Base-by-base conservation (phyloP, 2,797 vertebrate species). In the Euthynnus affinis region DNA sequence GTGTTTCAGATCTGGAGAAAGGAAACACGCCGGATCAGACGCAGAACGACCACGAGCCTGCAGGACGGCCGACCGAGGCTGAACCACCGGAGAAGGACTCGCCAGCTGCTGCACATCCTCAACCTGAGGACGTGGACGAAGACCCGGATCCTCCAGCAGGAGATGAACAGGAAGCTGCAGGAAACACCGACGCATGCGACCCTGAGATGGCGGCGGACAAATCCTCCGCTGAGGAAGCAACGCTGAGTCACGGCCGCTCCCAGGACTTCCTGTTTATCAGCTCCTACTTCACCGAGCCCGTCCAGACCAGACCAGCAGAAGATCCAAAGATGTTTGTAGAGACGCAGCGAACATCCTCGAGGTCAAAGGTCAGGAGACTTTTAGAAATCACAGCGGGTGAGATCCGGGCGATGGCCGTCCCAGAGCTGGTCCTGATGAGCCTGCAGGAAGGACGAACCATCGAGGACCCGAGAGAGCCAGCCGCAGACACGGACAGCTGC, bases 261-360 rank as follows among this genome's bases (percentile, higher is more conserved):
- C 32, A 69, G 3, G 63, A 76, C 0, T 69, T 80, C 10, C 76
- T 75, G 32, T 75, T 88, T 42, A 48, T 77, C 1, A 78, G 87
- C 0, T 77, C 67, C 1, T 61, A 81, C 67, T 84, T 79, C 20
- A 15, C 55, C 13, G 87, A 88, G 76, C 67, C 77, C 3, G 25
- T 37, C 1, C 10, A 51, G 23, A 29, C 15, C 15, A n/a, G 29
- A 37, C 10, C 9, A 8, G 17, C 5, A 25, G 52, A 20, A 9
- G 65, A 17, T 37, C 32, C 15, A 34, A 32, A 37, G 34, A 9
- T 37, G 44, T 46, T 18, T 46, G 23, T 2, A 8, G 51, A 25
- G 67, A n/a, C 29, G 3, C 18, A 10, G 56, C n/a, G 2, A 15
- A 18, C 2, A 0, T 12, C 13, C 7, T 57, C 12, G 0, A 81